Conservation (phyloP, 2,113 vertebrate genomes). For the Sminthopsis crassicaudata region DNA sequence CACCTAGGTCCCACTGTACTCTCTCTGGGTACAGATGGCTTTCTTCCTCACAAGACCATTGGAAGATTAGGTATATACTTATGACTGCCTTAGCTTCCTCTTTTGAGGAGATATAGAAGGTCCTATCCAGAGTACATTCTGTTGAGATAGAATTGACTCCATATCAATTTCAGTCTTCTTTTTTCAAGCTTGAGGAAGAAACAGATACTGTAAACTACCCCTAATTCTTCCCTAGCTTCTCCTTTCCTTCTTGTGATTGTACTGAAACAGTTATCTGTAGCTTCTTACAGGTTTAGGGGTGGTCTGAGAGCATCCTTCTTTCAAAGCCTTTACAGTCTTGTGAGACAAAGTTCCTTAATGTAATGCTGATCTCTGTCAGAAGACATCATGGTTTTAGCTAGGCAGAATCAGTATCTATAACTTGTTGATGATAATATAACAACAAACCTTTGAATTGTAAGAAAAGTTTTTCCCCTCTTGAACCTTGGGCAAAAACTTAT, state of each 20-base stretch:
- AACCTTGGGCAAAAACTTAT: not conserved
- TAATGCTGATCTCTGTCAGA: not conserved
- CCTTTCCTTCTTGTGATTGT: not conserved
- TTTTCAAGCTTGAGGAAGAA: not conserved
- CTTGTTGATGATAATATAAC: not conserved
- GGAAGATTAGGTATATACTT: not conserved
- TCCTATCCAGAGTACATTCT: not conserved
- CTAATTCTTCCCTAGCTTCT: not conserved
- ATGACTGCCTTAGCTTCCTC: not conserved
- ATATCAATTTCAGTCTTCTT: not conserved
- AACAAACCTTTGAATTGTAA: not conserved
- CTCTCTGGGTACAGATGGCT: too few relatives aligned
- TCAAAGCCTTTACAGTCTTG: too few relatives aligned
- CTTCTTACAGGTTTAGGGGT: not conserved
- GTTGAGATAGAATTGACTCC: not conserved
- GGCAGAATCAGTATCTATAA: not conserved
- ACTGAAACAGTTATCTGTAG: not conserved
- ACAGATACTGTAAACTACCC: not conserved
- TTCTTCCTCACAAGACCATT: too few relatives aligned
- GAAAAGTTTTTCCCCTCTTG: not conserved
- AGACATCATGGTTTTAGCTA: not conserved
- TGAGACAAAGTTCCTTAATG: not conserved
- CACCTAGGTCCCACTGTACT: too few relatives aligned
- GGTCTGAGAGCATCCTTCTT: not conserved
- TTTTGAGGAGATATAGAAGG: not conserved